Evolutionary conservation across 2,797 vertebrate genomes (phyloP).

Genomic region (Jordanella pulchra): DNA sequence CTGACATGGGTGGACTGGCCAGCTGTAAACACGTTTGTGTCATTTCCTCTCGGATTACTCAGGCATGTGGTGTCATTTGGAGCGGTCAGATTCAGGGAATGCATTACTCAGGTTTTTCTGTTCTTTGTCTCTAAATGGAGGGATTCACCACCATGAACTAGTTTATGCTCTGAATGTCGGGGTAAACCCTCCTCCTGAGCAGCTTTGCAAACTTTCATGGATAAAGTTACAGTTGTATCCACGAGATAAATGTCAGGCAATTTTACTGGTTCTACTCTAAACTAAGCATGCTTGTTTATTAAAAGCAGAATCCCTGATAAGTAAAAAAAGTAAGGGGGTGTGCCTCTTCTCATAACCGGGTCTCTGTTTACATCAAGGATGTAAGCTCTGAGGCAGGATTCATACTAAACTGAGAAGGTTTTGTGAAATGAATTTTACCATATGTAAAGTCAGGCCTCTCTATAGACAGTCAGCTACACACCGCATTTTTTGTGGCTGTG

Average conservation of each 20-base stretch:
- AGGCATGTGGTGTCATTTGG: constrained; percentile 63
- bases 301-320: not conserved
- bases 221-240: not conserved
- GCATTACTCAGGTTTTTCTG: constrained; percentile 42
- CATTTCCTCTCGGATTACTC: constrained; percentile 76
- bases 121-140: constrained; percentile 33
- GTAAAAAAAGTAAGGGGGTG: not conserved
- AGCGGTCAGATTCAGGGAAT: constrained; percentile 62
- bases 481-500: not conserved
- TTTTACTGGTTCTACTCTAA: not conserved
- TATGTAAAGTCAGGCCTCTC: not conserved
- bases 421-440: not conserved
- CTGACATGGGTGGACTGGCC: constrained; percentile 54
- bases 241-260: no score
- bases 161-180: constrained; percentile 10
- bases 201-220: not conserved
- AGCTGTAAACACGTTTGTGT: constrained; percentile 76
- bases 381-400: not conserved
- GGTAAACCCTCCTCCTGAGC: constrained; percentile 5
- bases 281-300: not conserved
- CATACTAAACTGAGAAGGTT: not conserved
- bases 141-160: constrained; percentile 31
- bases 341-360: not conserved
- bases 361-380: constrained; percentile 8
- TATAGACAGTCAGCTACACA: not conserved